Conservation (phyloP, 2,113 vertebrate genomes). For the Lepisosteus osseus region DNA sequence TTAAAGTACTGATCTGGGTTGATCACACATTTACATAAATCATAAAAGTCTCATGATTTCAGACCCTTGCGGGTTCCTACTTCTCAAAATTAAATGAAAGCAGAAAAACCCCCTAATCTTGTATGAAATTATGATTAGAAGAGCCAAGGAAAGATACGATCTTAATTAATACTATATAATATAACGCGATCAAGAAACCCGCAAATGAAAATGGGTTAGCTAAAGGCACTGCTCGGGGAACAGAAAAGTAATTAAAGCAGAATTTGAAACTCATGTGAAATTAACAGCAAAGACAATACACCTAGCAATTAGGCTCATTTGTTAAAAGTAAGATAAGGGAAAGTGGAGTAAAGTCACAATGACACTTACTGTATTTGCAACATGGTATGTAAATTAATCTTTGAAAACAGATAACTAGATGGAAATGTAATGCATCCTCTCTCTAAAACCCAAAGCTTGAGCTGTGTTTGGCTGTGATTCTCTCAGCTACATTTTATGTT, state of each 20-base stretch:
- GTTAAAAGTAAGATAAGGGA: neutral
- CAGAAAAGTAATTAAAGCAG: conserved; percentile 4
- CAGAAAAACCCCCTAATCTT: neutral
- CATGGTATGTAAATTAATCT: neutral
- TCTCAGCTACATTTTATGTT: neutral
- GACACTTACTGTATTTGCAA: neutral
- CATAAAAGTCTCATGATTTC: neutral
- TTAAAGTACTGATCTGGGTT: no score
- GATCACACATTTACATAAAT: no score
- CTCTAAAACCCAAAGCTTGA: neutral
- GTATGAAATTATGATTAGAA: neutral
- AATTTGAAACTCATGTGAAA: neutral
- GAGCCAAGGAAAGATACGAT: neutral
- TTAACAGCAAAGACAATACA: neutral
- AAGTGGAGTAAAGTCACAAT: neutral
- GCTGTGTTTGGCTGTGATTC: neutral
- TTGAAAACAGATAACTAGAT: neutral
- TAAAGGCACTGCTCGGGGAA: neutral
- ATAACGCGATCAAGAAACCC: neutral
- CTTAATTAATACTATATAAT: neutral
- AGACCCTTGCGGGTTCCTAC: neutral
- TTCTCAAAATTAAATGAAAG: neutral
- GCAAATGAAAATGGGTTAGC: neutral
- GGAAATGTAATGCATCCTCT: neutral
- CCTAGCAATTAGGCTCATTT: neutral